phyloP scores from a whole-genome alignment of 2,888 invertebrate species.

The Leptothorax acervorum region DNA sequence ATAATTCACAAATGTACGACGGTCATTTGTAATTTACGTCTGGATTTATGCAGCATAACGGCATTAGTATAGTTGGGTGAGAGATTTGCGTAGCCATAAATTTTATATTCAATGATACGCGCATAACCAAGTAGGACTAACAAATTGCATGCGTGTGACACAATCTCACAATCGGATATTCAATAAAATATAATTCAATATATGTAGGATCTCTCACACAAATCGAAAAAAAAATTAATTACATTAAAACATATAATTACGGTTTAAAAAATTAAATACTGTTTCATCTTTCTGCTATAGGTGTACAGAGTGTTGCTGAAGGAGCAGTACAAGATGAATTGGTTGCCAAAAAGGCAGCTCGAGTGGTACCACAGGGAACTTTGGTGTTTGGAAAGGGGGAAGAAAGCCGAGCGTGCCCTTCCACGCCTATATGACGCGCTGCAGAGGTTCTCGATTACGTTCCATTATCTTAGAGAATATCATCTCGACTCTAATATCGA shows the following conservation, averaged over 20 bases:
- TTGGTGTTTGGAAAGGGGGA: conserved; percentile 84
- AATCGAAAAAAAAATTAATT: background rate
- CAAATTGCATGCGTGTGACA: background rate
- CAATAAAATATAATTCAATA: conserved; percentile 4
- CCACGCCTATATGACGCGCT: conserved; percentile 87
- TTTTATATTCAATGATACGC: background rate
- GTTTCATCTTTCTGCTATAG: conserved; percentile 76
- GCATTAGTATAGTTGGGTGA: background rate
- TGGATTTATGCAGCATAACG: conserved; percentile 32
- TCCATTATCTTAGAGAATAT: conserved; percentile 84
- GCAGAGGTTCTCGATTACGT: conserved; percentile 86
- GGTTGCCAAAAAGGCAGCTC: conserved; percentile 85
- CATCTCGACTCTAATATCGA: conserved; percentile 84
- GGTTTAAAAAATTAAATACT: conserved; percentile 61
- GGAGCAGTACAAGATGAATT: conserved; percentile 83
- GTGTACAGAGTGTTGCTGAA: conserved; percentile 81
- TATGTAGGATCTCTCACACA: background rate
- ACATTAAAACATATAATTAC: background rate
- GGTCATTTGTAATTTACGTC: background rate
- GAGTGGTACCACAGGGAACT: conserved; percentile 84
- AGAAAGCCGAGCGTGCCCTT: conserved; percentile 87
- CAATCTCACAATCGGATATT: background rate
- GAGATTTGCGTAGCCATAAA: conserved; percentile 32
- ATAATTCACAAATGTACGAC: conserved; percentile 35
- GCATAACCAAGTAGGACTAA: background rate